Base-by-base conservation (phyloP, 1,140 invertebrate genomes). In the Teleogryllus occipitalis region DNA sequence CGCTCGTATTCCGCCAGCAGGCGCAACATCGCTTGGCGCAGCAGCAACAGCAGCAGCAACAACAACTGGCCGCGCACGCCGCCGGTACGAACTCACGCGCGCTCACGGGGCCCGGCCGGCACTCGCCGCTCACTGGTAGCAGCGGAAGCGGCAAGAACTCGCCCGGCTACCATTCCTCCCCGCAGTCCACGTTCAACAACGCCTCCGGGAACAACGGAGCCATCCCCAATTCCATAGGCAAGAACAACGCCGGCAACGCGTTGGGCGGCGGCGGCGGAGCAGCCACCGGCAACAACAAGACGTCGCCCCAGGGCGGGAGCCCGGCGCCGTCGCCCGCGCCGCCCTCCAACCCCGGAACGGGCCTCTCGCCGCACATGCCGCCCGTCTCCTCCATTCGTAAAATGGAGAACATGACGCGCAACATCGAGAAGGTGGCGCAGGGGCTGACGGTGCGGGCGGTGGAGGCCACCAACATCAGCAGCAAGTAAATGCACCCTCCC, bases 391-490 rank as follows among this genome's bases (percentile, higher is more conserved):
- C 82, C 4, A 82, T 85, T 27, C 54, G 83, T 12, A 83, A 83
- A 21, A 85, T 85, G 80, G 84, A 85, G 65, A 82, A 82, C 46
- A 82, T 85, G 83, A 83, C 84, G 7, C 79, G 81, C 22, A 84
- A 84, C 72, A 83, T 84, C 22, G 84, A 85, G 49, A 85, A 83
- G 75, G 83, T 84, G 0, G 84, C 84, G 7, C 83, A 83, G 5
- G 84, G 83, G 7, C 77, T 85, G 0, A 79, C 82, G 0, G 83
- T 84, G 4, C 82, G 83, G 65, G 84, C 83, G 7, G 82, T 79
- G 3, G 81, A 82, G 48, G 81, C 81, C 7, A 76, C 76, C 46
- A 75, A 21, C 8, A 80, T 65, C 54, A 18, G 10, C 54, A 65
- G 27, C 27, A 39, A 39, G 27, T 39, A 39, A 39, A 39, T 5